Conservation (phyloP, 2,888 invertebrate species). For the Noctuana brunneofusca region DNA sequence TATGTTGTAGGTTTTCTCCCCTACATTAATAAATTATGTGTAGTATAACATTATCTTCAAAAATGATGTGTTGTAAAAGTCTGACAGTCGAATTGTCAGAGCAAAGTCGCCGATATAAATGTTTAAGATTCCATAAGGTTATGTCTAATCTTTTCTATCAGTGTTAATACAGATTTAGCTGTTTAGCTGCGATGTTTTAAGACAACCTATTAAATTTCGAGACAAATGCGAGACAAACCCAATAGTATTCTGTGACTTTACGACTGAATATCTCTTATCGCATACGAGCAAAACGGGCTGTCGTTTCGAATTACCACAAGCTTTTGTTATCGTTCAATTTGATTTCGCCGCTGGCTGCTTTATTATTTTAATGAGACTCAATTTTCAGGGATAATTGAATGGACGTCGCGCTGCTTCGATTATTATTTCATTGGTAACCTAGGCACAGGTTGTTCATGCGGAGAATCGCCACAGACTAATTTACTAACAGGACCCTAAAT, state of each 20-base stretch:
- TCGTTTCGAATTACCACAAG: constrained; percentile 72
- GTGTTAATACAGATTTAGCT: background rate
- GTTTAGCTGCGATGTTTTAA: background rate
- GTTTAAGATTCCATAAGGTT: background rate
- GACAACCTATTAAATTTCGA: background rate
- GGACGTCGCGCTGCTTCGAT: constrained; percentile 69
- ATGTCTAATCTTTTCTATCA: background rate
- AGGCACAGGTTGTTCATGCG: constrained; percentile 36
- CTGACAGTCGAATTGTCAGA: too few species aligned
- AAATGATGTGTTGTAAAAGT: too few species aligned
- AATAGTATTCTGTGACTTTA: constrained; percentile 17
- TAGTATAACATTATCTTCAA: too few species aligned
- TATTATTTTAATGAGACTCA: constrained; percentile 82
- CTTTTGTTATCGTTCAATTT: constrained; percentile 82
- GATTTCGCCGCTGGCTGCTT: constrained; percentile 76
- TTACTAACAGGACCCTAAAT: constrained; percentile 36
- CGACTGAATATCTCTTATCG: constrained; percentile 46
- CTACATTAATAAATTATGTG: too few species aligned
- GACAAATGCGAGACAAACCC: background rate
- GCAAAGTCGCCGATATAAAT: background rate
- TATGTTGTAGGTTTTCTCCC: too few species aligned
- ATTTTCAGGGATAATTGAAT: constrained; percentile 81
- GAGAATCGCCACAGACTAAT: constrained; percentile 35
- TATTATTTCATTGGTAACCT: constrained; percentile 72
- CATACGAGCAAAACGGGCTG: constrained; percentile 53